phyloP scores from a whole-genome alignment of 2,888 invertebrate species.

The Andrena fulva region DNA sequence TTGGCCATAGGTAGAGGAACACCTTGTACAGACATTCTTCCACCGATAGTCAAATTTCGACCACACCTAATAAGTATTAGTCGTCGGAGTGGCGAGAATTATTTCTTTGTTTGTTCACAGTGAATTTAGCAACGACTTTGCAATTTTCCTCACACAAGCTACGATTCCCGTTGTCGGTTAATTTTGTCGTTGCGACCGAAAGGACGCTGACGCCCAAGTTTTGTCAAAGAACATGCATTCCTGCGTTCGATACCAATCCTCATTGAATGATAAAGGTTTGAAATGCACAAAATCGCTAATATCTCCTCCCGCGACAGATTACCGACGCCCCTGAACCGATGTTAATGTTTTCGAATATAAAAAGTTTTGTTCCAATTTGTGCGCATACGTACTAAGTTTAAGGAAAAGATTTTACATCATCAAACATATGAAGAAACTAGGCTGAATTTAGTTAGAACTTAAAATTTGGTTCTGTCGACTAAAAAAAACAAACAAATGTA shows the following conservation, averaged over 20 bases:
- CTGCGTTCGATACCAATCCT: background rate
- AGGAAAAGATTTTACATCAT: too few relatives aligned
- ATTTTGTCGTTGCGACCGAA: background rate
- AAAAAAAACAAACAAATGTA: too few relatives aligned
- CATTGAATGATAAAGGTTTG: background rate
- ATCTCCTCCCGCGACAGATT: background rate
- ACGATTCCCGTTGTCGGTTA: background rate
- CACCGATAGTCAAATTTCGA: background rate
- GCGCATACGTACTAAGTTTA: too few relatives aligned
- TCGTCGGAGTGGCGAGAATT: background rate
- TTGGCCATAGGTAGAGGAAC: too few relatives aligned
- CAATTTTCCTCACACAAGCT: conserved; percentile 17
- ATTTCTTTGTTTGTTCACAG: background rate
- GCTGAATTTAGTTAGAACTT: too few relatives aligned
- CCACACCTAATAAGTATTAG: background rate
- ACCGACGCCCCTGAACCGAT: too few relatives aligned
- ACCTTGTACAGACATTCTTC: background rate
- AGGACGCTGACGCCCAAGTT: background rate
- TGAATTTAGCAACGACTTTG: conserved; percentile 11
- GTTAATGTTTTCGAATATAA: too few relatives aligned
- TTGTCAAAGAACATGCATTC: conserved; percentile 13
- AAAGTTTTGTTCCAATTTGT: too few relatives aligned
- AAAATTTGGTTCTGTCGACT: too few relatives aligned
- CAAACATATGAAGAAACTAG: too few relatives aligned
- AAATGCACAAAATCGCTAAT: background rate